Percentiles rank a stretch among this genome's conserved stretches.
These are phyloP conservation scores for Hypothenemus hampei DNA, from an alignment of 1,140 invertebrate species.

Conservation along the genomic window DNA sequence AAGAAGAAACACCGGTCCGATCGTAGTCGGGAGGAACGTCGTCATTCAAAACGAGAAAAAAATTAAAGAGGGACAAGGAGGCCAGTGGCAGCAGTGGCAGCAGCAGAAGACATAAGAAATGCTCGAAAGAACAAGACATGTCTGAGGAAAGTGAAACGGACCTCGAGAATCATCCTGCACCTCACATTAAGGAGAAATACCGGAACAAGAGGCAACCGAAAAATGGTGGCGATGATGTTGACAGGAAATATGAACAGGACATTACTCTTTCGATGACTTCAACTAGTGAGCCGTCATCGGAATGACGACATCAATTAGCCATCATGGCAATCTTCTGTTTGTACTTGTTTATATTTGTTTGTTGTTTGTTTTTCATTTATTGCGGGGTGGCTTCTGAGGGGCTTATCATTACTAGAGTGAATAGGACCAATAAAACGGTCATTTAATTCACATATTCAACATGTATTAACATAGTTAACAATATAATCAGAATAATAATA, in stretches of 20 bases:
- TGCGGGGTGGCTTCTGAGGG: constrained; percentile 51
- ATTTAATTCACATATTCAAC: too few species aligned
- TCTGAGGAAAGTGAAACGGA: constrained; percentile 36
- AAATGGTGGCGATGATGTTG: background rate
- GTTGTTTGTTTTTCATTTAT: constrained; percentile 53
- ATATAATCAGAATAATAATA: too few species aligned
- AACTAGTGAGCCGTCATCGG: constrained; percentile 41
- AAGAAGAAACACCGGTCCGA: background rate
- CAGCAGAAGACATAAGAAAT: constrained; percentile 16
- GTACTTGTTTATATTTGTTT: constrained; percentile 53
- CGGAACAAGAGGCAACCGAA: too few species aligned
- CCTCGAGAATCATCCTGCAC: constrained; percentile 33
- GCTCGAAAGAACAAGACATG: constrained; percentile 28
- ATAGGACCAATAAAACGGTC: constrained; percentile 34
- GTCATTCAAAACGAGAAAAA: too few species aligned
- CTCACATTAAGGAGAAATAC: constrained; percentile 18
- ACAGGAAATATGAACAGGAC: constrained; percentile 30
- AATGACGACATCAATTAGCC: constrained; percentile 56
- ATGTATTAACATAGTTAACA: too few species aligned
- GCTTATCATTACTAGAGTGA: constrained; percentile 44
- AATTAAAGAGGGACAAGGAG: constrained; percentile 34
- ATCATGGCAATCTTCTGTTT: constrained; percentile 53
- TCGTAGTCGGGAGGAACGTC: constrained; percentile 13
- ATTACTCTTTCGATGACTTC: constrained; percentile 37
- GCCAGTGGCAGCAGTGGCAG: too few species aligned